Evolutionary conservation across 2,797 vertebrate genomes (phyloP), one percentile per base, ranked within the genome.

Genomic region (Euthynnus affinis): DNA sequence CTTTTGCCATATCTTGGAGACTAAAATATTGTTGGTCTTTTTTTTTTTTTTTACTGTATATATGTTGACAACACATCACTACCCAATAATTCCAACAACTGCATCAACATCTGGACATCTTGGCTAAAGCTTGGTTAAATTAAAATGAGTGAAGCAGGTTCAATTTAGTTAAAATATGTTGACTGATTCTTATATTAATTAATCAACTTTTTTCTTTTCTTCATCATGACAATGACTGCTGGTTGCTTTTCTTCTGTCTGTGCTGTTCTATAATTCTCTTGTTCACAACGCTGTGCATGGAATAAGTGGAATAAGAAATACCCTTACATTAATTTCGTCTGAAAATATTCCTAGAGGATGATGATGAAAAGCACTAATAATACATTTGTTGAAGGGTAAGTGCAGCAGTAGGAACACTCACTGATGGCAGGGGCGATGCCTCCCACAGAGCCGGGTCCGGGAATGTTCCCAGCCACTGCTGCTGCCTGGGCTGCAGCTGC

Each of bases 371-470:
- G 42, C 62, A 76, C 64, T 37, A 68, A 71, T 75, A 69, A 67
- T 14, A 71, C 48, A 72, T 53, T 79, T 73, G 68, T 46, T 75
- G 56, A 49, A 48, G 49, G 46, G 12, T 78, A 76, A 68, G 37
- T 44, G 77, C 57, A 63, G 56, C 59, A 17, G 64, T 60, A 46
- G 65, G 14, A 72, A 76, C 44, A 97, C 97, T 97, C 93, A 99
- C 98, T 98, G 91, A 99, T 99, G 13, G 98, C 98, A 2, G 98
- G 98, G 34, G 98, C 98, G 72, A 99, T 99, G 71, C 98, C 98
- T 62, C 98, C 98, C 60, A 99, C 98, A 4, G 98, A 99, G 55
- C 98, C 97, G 0, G 98, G 98, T 3, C 98, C 98, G 0, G 98
- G 98, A 92, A 99, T 99, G 93, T 99, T 99, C n/a, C 98, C 98